Evolutionary conservation across 2,113 vertebrate species (phyloP).

Genomic region (Muntiacus muntjak): DNA sequence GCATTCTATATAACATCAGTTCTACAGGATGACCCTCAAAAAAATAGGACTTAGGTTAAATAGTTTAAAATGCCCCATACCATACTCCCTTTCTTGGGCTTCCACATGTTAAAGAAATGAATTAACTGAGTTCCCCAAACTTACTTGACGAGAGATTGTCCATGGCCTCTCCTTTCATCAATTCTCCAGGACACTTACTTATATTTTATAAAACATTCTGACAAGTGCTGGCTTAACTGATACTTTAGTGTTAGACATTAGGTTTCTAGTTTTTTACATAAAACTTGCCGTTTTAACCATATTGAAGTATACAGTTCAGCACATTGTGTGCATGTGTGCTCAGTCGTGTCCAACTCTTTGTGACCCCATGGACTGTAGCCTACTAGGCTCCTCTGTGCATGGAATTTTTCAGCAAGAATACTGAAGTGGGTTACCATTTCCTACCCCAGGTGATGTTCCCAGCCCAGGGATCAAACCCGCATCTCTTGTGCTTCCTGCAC

Average conservation of each 20-base stretch:
- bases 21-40: not conserved
- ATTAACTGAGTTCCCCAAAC: slow-evolving; percentile 2
- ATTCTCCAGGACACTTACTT: slow-evolving; percentile 8
- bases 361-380: not conserved
- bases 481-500: not conserved
- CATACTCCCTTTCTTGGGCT: not conserved
- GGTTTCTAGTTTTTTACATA: not conserved
- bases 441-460: not conserved
- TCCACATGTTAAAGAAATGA: not conserved
- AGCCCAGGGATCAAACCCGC: not conserved
- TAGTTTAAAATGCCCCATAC: slow-evolving; percentile 20
- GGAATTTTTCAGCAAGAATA: not conserved
- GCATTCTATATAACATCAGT: not conserved
- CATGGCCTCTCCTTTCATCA: not conserved
- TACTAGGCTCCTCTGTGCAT: not conserved
- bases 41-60: not conserved
- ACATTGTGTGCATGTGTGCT: not conserved
- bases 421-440: not conserved
- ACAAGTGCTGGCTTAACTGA: not conserved
- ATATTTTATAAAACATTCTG: slow-evolving; percentile 1
- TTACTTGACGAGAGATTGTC: not conserved
- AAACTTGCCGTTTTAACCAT: not conserved
- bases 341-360: not conserved
- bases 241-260: not conserved
- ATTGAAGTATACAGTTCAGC: not conserved